These are phyloP conservation scores for Phoenicopterus ruber DNA, from an alignment of 2,113 vertebrate species.

Conservation along the genomic window DNA sequence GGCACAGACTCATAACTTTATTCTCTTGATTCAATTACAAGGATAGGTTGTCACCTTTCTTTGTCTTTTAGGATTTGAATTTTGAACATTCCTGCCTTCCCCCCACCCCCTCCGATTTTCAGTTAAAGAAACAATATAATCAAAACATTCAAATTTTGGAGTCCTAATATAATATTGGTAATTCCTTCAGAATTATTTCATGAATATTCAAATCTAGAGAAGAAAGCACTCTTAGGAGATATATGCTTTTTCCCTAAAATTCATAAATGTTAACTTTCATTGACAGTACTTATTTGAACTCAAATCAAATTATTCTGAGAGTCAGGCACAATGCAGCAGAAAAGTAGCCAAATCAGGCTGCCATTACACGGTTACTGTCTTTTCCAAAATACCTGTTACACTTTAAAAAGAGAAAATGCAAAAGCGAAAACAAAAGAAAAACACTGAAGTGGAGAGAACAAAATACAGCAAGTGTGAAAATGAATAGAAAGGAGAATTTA, in stretches of 20 bases:
- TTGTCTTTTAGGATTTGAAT: neutral
- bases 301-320: neutral
- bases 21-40: neutral
- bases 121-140: neutral
- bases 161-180: neutral
- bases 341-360: neutral
- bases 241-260: neutral
- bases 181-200: neutral
- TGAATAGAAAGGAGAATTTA: neutral
- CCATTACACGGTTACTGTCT: neutral
- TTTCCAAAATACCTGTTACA: neutral
- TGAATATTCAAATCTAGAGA: neutral
- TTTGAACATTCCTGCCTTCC: neutral
- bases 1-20: neutral
- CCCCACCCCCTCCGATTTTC: fast-evolving
- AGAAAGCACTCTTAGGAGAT: neutral
- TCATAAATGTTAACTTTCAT: neutral
- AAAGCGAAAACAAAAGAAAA: neutral
- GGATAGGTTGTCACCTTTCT: neutral
- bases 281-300: neutral
- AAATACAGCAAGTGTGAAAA: neutral
- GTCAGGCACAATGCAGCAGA: neutral
- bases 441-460: neutral
- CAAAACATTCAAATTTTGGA: neutral
- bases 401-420: neutral